phyloP scores from a whole-genome alignment of 2,888 invertebrate genomes.

The Adela reaumurella region DNA sequence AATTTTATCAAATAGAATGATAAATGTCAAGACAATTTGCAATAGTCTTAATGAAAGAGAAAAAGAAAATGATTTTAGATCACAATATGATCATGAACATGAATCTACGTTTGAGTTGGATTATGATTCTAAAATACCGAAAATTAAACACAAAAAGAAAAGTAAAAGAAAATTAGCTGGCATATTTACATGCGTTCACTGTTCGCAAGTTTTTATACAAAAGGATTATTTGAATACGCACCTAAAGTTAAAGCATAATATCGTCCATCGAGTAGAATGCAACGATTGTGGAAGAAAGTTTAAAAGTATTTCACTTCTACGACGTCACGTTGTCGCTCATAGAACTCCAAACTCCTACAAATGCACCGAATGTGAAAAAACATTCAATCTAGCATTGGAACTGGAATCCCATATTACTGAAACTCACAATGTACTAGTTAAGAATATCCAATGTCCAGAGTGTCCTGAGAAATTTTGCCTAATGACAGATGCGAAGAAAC shows the following conservation, averaged over 20 bases:
- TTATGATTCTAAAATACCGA: not conserved
- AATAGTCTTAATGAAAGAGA: no score
- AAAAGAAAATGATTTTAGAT: no score
- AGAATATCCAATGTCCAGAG: not conserved
- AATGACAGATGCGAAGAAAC: not conserved
- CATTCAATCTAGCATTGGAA: not conserved
- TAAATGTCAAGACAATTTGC: no score
- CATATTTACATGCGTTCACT: not conserved
- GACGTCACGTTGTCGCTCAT: not conserved
- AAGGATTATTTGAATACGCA: not conserved
- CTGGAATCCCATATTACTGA: not conserved
- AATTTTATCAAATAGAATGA: no score
- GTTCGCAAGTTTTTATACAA: not conserved
- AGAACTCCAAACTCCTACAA: not conserved
- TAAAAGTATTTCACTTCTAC: not conserved
- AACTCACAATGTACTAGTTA: not conserved
- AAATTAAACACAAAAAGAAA: not conserved
- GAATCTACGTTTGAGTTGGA: not conserved
- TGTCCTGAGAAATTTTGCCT: not conserved
- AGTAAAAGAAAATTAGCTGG: not conserved
- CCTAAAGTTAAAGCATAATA: not conserved
- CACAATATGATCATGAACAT: not conserved
- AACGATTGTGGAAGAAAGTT: not conserved
- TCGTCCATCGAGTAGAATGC: not conserved
- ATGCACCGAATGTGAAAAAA: not conserved